Conservation (phyloP, 2,888 invertebrate genomes). For the Pachydiplax longipennis region DNA sequence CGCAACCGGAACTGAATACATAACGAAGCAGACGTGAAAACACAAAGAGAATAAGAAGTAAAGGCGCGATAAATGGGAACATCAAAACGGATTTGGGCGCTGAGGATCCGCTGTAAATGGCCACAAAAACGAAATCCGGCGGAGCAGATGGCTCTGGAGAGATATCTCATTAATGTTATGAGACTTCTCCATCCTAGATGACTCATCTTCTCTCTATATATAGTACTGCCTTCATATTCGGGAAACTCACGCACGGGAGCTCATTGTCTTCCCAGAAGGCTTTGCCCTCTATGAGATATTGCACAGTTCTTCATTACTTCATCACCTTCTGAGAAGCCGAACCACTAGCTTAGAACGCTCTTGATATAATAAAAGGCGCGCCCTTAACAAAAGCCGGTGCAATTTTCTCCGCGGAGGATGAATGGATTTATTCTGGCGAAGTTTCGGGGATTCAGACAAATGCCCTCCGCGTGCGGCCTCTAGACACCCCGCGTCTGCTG, state of each 20-base stretch:
- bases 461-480: no score
- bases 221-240: neutral
- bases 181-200: neutral
- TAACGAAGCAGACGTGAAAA: no score
- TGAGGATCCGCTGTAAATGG: neutral
- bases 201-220: neutral
- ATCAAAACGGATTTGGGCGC: neutral
- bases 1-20: no score
- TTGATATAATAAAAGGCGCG: neutral
- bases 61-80: no score
- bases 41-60: no score
- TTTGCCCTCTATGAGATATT: neutral
- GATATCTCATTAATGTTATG: neutral
- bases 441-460: no score
- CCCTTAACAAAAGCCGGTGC: neutral
- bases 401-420: neutral
- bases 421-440: neutral
- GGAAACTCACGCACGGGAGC: neutral
- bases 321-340: neutral
- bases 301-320: neutral
- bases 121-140: neutral
- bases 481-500: no score
- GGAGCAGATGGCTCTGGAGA: neutral
- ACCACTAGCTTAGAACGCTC: neutral
- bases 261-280: neutral